Base-by-base conservation (phyloP, 1,140 invertebrate genomes). In the Caenorhabditis tropicalis region DNA sequence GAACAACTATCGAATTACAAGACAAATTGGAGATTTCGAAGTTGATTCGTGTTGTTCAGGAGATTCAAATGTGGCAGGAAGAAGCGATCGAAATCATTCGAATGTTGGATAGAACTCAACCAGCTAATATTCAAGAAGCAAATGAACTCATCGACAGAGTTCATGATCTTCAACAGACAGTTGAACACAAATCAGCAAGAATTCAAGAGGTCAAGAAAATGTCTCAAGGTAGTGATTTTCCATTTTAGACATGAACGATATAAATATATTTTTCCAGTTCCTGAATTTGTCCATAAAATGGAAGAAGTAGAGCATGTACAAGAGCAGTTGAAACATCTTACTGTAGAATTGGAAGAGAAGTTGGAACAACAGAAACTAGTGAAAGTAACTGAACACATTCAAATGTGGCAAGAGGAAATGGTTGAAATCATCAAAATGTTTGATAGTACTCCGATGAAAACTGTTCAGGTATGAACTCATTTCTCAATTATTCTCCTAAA, bases 41-140 rank as follows among this genome's bases (percentile, higher is more conserved):
- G 31, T 6, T 49, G 49, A 27, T 49, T 56, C 85, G 82, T 21
- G 82, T 86, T 5, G 48, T 84, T 0, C 85, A 86, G 81, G 85
- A 87, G 31, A 86, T 87, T 65, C 56, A 87, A 43, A 86, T 86
- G 85, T 87, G 86, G 84, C 80, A 82, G n/a, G 65, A 60, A 27
- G 84, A 85, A 46, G 36, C 84, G 21, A 70, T 70, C 12, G 81
- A 85, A 33, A 82, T 82, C 5, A 82, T 85, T 7, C 19, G 65
- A 43, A 74, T 74, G 65, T 27, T 74, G 19, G 65, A 74, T 46
- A 74, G 65, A 74, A 43, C 65, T 46, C 65, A 74, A 43, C 65
- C 65, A 3, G 33, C 65, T 27, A 74, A 43, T 10, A 74, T 74
- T 24, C 36, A 39, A 46, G 65, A 74, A 46, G 65, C 65, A 5